These are phyloP conservation scores for Nyctalus aviator DNA, from an alignment of 2,797 vertebrate genomes.

Conservation along the genomic window DNA sequence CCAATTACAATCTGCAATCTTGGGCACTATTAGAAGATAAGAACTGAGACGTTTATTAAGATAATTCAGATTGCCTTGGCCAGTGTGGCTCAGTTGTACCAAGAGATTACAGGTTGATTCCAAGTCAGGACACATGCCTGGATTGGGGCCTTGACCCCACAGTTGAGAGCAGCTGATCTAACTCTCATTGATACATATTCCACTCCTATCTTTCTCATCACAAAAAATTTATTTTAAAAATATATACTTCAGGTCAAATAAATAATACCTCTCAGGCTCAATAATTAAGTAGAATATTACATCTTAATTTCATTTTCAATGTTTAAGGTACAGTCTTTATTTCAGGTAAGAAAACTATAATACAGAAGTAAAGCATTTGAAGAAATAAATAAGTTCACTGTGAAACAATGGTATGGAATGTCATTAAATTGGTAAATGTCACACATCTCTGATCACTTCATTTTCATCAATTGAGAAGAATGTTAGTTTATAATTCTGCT, in stretches of 20 bases:
- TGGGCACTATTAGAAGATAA: neutral
- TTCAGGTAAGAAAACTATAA: neutral
- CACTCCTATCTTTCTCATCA: no score
- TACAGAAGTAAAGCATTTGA: neutral
- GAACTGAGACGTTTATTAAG: slow-evolving; percentile 4
- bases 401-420: neutral
- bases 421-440: neutral
- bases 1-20: neutral
- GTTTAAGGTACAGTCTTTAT: neutral
- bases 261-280: neutral
- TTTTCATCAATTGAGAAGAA: neutral
- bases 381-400: neutral
- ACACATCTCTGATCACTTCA: neutral
- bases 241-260: slow-evolving; percentile 48
- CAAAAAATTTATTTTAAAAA: no score
- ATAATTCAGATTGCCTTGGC: neutral
- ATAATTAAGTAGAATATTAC: neutral
- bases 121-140: no score
- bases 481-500: neutral
- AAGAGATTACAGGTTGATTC: no score
- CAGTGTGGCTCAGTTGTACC: no score
- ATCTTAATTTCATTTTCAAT: neutral
- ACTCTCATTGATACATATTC: no score
- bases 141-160: no score
- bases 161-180: no score